Evolutionary conservation across 1,140 invertebrate species (phyloP).

Genomic region (Cotesia chilonis): DNA sequence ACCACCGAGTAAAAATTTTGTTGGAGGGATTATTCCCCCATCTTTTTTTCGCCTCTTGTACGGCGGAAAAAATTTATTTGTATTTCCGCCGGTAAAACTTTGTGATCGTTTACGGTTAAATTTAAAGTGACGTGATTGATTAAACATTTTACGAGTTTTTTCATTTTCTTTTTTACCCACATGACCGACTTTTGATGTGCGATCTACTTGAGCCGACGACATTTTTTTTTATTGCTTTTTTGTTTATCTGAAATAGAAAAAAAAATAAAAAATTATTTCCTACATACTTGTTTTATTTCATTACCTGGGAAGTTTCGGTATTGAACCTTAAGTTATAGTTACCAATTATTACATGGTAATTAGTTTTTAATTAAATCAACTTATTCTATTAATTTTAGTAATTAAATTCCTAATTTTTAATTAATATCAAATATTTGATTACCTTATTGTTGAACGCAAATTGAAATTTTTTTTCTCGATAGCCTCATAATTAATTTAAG

Average conservation of each 20-base stretch:
- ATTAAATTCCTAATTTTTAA: too few relatives aligned
- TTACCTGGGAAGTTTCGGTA: too few relatives aligned
- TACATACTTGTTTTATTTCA: too few relatives aligned
- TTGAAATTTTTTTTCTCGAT: too few relatives aligned
- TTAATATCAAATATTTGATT: too few relatives aligned
- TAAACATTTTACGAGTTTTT: slow-evolving; percentile 53
- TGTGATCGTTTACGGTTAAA: slow-evolving; percentile 67
- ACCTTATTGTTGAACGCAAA: too few relatives aligned
- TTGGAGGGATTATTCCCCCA: slow-evolving; percentile 78
- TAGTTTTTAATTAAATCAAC: too few relatives aligned
- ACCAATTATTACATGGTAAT: too few relatives aligned
- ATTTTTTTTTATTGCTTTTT: slow-evolving; percentile 40
- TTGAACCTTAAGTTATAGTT: too few relatives aligned
- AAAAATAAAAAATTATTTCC: not conserved
- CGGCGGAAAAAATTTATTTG: slow-evolving; percentile 61
- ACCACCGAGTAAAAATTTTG: slow-evolving; percentile 93
- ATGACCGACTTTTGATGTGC: slow-evolving; percentile 48
- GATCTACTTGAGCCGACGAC: slow-evolving; percentile 57
- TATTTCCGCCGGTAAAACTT: slow-evolving; percentile 61
- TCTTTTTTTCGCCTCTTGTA: slow-evolving; percentile 78
- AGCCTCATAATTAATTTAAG: too few relatives aligned
- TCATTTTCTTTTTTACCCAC: slow-evolving; percentile 57
- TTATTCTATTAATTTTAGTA: too few relatives aligned
- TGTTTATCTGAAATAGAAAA: slow-evolving; percentile 6
- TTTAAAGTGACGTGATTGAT: slow-evolving; percentile 58